Base-by-base conservation (phyloP, 2,797 vertebrate genomes). In the Oreortyx pictus region DNA sequence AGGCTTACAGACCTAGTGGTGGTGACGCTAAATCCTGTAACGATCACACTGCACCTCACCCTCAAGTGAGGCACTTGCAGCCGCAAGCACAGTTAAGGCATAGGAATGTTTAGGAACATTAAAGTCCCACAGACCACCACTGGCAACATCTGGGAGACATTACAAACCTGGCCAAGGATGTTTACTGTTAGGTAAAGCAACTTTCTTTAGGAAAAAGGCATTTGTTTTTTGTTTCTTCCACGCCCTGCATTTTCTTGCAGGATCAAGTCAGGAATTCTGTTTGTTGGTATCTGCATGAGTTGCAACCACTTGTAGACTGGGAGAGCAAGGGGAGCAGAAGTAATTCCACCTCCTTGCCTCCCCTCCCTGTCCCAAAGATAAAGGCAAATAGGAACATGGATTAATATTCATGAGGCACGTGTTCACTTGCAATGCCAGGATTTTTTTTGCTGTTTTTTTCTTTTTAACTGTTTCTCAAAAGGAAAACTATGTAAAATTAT, bases 21-120 rank as follows among this genome's bases (percentile, higher is more conserved):
- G 66, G 82, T 37, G 66, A 61, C 50, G 91, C 90, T 94, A 94
- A 96, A 93, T 94, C 80, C 87, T 93, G 71, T 60, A 83, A 46
- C 39, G 25, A 92, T 91, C 94, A 90, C 84, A 83, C 59, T 90
- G 76, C 77, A 93, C 88, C 94, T 91, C 92, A 93, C 94, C 91
- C 94, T 96, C 86, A 90, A 72, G 82, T 72, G 81, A 76, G 54
- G 68, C 84, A 87, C 23, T 35, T 77, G 62, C 16, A 59, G 68
- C 82, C 66, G 47, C 68, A 73, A 94, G 56, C 60, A 59, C 47
- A 60, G 8, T 41, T 67, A 24, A 4, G 9, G 17, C 46, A 41
- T 11, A 13, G 7, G 79, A 86, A 94, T 56, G 33, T 81, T 62
- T 88, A 44, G 56, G 82, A 92, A 82, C 84, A 92, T 88, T 86